Evolutionary conservation across 2,113 vertebrate species (phyloP), one percentile per base, ranked within the genome.

Genomic region (Channa maculata): DNA sequence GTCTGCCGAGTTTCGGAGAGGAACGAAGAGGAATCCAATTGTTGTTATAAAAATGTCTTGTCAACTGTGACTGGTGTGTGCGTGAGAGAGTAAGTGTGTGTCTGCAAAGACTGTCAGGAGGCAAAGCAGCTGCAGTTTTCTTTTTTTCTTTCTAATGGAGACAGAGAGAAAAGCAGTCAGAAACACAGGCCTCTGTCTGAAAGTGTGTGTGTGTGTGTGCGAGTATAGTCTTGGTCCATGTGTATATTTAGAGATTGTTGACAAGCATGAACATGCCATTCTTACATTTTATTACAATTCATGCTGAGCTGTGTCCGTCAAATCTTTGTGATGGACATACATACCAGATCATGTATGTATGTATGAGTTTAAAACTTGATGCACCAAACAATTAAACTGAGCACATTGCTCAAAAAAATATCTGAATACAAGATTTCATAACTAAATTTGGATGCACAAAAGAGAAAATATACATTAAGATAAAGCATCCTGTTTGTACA

Each of bases 261-360:
- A 93, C 92, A 94, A 87, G 88, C 87, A 64, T 93, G 86, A 92
- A 94, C 93, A 90, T 87, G 88, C 85, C 86, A 90, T 88, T 90
- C 85, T 90, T 87, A 92, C 84, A 90, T 93, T 93, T 91, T 92
- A 92, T 90, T 91, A 92, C 85, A 88, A 86, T 86, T 88, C 80
- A 81, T 83, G 82, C 64, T 75, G 77, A 85, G 82, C 62, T 72
- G 82, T 89, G 91, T 90, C 90, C 88, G 88, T 91, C 86, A 89
- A 84, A 72, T 79, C 64, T 86, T 64, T 55, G 52, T 69, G 85
- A 76, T 54, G 61, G 77, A 48, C 6, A 36, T 44, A 80, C 71
- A 73, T 48, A 57, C 53, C 57, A 60, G 11, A 59, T 63, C 50
- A 73, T 39, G 46, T 46, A 55, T 51, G 48, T 54, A 57, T 24